Base-by-base conservation (phyloP, 2,113 vertebrate species). In the Oxygymnocypris stewartii region DNA sequence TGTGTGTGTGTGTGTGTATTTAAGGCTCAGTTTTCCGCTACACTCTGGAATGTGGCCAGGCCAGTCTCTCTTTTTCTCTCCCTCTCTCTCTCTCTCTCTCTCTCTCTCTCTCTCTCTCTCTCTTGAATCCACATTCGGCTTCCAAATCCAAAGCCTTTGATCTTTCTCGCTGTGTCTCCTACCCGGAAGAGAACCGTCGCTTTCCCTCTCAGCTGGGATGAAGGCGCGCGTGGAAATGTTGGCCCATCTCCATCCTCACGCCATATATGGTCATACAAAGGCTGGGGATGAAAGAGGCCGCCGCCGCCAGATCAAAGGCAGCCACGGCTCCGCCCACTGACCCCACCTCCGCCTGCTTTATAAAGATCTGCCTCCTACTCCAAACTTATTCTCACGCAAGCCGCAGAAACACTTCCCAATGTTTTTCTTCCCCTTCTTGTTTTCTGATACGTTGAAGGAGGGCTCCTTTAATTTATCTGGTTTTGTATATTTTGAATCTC, bases 191-290 rank as follows among this genome's bases (percentile, higher is more conserved):
- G 95, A 96, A 96, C 96, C 95, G 95, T 91, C 85, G 90, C 94
- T 93, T 93, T 84, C 91, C 85, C 91, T 94, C 97, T 97, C 97
- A 98, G 96, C 96, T 98, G 97, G 96, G 97, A 97, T 95, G 94
- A 93, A 94, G 94, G 96, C 96, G 96, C 97, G 97, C 97, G 97
- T 98, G 97, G 97, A 97, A 97, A 96, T 95, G 92, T 96, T 98
- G 97, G 96, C 97, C 91, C 91, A 86, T 90, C 93, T 97, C 97
- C 97, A 97, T 92, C 92, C 95, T 95, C 96, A 94, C 94, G 94
- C 97, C 97, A 97, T 97, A 97, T 97, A 97, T 98, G 97, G 97
- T 96, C 97, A 96, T 96, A 98, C 97, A 98, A 98, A 98, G 97
- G 94, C 85, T 40, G 85, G 89, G 94, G 96, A 96, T 96, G 96